Evolutionary conservation across 64 coral and sea anemone genomes (phyloP).

Genomic region (Trachythela sp.): DNA sequence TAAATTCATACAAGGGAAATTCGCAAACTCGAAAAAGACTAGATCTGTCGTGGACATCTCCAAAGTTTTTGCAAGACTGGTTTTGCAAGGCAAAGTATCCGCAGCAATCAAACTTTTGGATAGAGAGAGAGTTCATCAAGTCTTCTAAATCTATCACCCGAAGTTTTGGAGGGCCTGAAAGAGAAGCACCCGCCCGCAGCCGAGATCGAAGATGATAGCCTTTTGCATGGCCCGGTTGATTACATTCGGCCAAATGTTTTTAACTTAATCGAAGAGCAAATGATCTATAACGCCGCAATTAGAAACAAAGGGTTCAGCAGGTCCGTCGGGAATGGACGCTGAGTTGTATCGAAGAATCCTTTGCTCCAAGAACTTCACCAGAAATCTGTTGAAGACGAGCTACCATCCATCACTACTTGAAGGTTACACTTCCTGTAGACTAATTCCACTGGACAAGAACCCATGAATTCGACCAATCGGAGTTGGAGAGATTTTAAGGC

Average conservation of each 20-base stretch:
- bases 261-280: too few species aligned
- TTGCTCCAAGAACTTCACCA: too few species aligned
- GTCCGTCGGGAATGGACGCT: too few species aligned
- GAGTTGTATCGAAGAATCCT: too few species aligned
- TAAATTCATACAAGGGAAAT: constrained; percentile 26
- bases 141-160: background rate
- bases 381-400: too few species aligned
- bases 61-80: background rate
- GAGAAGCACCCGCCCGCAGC: background rate
- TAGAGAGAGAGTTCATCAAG: background rate
- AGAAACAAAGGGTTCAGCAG: too few species aligned
- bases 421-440: background rate
- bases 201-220: background rate
- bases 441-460: background rate
- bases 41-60: constrained; percentile 24
- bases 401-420: too few species aligned
- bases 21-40: constrained; percentile 12
- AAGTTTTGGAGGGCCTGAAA: background rate
- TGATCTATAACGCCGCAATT: too few species aligned
- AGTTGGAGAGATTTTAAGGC: background rate
- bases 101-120: background rate
- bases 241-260: too few species aligned
- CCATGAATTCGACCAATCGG: background rate
- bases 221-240: background rate
- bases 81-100: background rate